Evolutionary conservation across 2,888 invertebrate species (phyloP).

Genomic region (Xanthorhoe spadicearia): DNA sequence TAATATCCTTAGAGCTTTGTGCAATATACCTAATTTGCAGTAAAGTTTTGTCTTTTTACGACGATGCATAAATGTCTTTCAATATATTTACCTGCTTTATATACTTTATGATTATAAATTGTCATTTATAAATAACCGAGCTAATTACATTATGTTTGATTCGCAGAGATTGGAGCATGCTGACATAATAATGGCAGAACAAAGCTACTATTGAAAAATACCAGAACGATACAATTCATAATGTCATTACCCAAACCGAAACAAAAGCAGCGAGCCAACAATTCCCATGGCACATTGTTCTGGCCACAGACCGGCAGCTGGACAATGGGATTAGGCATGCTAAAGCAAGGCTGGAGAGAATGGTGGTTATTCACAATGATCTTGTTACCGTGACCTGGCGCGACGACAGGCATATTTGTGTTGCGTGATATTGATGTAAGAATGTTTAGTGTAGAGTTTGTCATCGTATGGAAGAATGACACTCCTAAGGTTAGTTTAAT

Average conservation of each 20-base stretch:
- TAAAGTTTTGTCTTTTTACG: too few relatives aligned
- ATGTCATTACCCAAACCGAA: slow-evolving; percentile 17
- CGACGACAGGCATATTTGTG: slow-evolving; percentile 24
- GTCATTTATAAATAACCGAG: too few relatives aligned
- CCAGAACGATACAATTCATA: slow-evolving; percentile 11
- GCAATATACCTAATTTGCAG: not conserved
- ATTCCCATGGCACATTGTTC: slow-evolving; percentile 34
- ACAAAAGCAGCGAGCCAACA: slow-evolving; percentile 21
- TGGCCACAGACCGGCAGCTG: slow-evolving; percentile 46
- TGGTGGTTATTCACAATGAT: slow-evolving; percentile 20
- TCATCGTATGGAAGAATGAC: not conserved
- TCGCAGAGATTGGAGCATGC: not conserved
- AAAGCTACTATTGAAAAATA: slow-evolving; percentile 6
- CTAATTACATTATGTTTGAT: not conserved
- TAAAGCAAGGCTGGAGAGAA: slow-evolving; percentile 20
- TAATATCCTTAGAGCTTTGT: slow-evolving; percentile 3
- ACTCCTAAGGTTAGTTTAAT: too few relatives aligned
- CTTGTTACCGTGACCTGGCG: slow-evolving; percentile 29
- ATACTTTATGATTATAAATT: too few relatives aligned
- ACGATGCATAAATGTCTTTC: too few relatives aligned
- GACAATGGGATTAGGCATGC: slow-evolving; percentile 55
- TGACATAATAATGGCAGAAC: not conserved
- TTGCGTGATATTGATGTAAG: not conserved
- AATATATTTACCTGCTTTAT: too few relatives aligned
- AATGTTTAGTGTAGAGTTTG: not conserved